A percentile compares a stretch with the other conserved stretches of the same genome.
phyloP scores from a whole-genome alignment of 2,113 vertebrate genomes.

The Entosphenus tridentatus region DNA sequence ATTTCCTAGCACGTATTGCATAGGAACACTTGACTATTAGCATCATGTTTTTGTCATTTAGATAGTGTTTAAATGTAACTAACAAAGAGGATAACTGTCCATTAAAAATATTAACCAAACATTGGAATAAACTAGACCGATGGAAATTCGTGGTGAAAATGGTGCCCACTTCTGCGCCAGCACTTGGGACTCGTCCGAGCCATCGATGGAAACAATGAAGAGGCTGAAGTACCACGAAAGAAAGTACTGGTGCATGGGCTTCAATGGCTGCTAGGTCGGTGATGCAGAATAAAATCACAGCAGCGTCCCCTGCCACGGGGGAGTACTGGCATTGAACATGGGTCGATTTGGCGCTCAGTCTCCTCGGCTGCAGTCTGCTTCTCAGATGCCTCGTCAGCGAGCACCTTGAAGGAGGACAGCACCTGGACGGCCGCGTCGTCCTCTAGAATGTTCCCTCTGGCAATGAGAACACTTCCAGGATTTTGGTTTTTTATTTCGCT shows the following conservation, averaged over 20 bases:
- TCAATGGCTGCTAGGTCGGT: conserved; percentile 59
- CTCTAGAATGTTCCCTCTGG: conserved; percentile 78
- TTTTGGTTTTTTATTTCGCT: conserved; percentile 71
- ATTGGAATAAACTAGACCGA: conserved; percentile 46
- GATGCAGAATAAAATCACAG: conserved; percentile 60
- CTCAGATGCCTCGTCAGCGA: conserved; percentile 58
- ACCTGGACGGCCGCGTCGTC: conserved; percentile 57
- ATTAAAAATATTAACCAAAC: conserved; percentile 59
- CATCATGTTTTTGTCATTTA: conserved; percentile 36
- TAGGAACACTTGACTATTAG: conserved; percentile 30
- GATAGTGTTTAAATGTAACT: conserved; percentile 48
- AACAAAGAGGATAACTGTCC: conserved; percentile 72
- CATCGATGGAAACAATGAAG: conserved; percentile 50
- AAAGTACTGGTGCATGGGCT: conserved; percentile 69
- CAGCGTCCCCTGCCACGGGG: conserved; percentile 40
- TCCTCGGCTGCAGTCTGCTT: conserved; percentile 58
- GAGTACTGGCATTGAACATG: conserved; percentile 43
- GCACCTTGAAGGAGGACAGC: conserved; percentile 50
- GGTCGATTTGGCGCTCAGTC: conserved; percentile 52
- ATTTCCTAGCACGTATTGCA: no score
- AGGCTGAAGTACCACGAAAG: conserved; percentile 68
- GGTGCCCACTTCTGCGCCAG: conserved; percentile 31
- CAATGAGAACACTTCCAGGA: conserved; percentile 55
- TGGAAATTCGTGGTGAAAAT: conserved; percentile 53
- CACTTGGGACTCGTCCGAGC: conserved; percentile 44